Conservation (phyloP, 2,113 vertebrate species). For the Hucho hucho region DNA sequence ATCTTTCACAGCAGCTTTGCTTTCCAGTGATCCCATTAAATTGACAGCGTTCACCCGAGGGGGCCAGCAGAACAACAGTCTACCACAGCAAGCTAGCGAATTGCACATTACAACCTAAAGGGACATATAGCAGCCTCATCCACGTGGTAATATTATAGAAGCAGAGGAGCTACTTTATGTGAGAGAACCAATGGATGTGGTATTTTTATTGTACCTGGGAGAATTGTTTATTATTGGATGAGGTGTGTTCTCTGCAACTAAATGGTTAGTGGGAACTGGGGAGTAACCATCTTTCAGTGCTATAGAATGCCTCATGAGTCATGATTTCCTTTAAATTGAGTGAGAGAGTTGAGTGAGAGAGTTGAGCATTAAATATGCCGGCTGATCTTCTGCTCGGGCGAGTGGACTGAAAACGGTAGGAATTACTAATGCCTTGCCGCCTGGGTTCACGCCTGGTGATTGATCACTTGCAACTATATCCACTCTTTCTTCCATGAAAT, state of each 20-base stretch:
- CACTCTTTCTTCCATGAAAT: slow-evolving; percentile 95
- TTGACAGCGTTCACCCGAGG: slow-evolving; percentile 77
- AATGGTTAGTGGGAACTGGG: neutral
- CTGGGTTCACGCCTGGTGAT: slow-evolving; percentile 88
- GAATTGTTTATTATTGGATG: neutral
- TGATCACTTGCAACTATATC: slow-evolving; percentile 95
- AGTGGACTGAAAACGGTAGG: slow-evolving; percentile 88
- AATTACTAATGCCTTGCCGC: slow-evolving; percentile 93
- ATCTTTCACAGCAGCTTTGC: slow-evolving; percentile 80
- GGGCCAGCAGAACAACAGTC: slow-evolving; percentile 39
- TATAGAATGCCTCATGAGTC: slow-evolving; percentile 75
- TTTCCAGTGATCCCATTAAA: slow-evolving; percentile 81
- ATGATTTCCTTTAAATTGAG: slow-evolving; percentile 76
- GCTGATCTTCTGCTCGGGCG: slow-evolving; percentile 88
- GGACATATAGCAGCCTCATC: too few species aligned
- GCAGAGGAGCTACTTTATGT: slow-evolving; percentile 23
- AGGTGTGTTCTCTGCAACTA: slow-evolving; percentile 48
- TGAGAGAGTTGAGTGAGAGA: slow-evolving; percentile 71
- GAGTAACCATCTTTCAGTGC: slow-evolving; percentile 4
- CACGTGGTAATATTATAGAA: too few species aligned
- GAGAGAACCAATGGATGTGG: neutral
- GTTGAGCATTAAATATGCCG: slow-evolving; percentile 84
- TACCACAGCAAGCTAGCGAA: too few species aligned
- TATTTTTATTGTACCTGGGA: neutral
- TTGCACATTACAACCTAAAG: too few species aligned